A percentile compares a stretch with the other conserved stretches of the same genome.
phyloP scores from a whole-genome alignment of 2,113 vertebrate genomes.

The Stegostoma tigrinum region DNA sequence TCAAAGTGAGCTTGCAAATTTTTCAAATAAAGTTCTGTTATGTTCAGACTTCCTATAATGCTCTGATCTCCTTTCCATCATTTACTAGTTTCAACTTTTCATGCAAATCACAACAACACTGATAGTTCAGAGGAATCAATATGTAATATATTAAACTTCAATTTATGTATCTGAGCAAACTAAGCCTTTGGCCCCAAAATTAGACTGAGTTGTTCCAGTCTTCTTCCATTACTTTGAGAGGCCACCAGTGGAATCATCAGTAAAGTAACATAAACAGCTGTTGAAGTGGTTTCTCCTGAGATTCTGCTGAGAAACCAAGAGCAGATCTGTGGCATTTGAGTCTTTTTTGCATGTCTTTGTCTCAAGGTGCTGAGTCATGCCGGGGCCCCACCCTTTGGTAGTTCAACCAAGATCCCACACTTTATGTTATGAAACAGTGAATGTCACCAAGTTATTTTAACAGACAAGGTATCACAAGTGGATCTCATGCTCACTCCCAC shows the following conservation, averaged over 20 bases:
- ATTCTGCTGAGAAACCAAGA: background rate
- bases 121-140: background rate
- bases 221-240: background rate
- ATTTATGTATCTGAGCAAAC: background rate
- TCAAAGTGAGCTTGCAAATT: slow-evolving; percentile 21
- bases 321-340: background rate
- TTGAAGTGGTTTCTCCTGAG: background rate
- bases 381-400: background rate
- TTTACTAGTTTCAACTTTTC: background rate
- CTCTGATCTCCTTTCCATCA: background rate
- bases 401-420: background rate
- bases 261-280: background rate
- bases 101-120: background rate
- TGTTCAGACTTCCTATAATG: background rate
- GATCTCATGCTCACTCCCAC: background rate
- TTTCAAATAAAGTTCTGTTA: background rate
- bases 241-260: background rate
- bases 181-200: background rate
- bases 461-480: background rate
- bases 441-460: background rate
- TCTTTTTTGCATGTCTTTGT: background rate
- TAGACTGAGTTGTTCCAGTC: background rate
- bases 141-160: background rate
- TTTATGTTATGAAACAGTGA: background rate
- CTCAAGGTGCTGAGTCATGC: background rate